Evolutionary conservation across 2,888 invertebrate genomes (phyloP).

Genomic region (Callimorpha dominula): DNA sequence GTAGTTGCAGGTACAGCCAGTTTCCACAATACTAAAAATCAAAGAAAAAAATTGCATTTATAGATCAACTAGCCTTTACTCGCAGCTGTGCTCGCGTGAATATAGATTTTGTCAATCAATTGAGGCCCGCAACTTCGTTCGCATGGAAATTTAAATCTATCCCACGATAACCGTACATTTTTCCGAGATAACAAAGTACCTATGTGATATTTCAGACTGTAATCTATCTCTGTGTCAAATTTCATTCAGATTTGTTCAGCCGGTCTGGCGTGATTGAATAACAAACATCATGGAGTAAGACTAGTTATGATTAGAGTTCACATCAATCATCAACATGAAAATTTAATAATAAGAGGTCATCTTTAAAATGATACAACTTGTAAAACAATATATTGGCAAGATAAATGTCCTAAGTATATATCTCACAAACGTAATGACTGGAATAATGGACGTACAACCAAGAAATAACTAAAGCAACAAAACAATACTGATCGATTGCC

Average conservation of each 20-base stretch:
- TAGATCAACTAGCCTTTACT: too few species aligned
- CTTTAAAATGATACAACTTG: neutral
- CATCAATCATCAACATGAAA: neutral
- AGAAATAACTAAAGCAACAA: slow-evolving; percentile 38
- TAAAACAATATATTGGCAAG: slow-evolving; percentile 10
- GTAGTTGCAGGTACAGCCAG: neutral
- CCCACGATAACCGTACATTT: too few species aligned
- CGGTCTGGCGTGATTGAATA: too few species aligned
- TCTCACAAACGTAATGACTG: slow-evolving; percentile 24
- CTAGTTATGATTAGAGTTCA: neutral
- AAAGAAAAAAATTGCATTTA: neutral
- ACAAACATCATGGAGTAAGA: too few species aligned
- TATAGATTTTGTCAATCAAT: too few species aligned
- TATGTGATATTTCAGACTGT: too few species aligned
- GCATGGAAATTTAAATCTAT: too few species aligned
- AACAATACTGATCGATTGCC: slow-evolving; percentile 47
- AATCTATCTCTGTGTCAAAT: too few species aligned
- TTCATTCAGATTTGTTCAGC: too few species aligned
- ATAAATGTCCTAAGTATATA: slow-evolving; percentile 31
- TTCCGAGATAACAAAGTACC: too few species aligned
- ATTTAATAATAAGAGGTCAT: neutral
- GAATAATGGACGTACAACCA: slow-evolving; percentile 35
- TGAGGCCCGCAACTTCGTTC: too few species aligned
- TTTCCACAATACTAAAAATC: neutral
- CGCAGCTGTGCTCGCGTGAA: too few species aligned